Conservation (phyloP, 2,888 invertebrate species). For the Stenolophus ochropezus region DNA sequence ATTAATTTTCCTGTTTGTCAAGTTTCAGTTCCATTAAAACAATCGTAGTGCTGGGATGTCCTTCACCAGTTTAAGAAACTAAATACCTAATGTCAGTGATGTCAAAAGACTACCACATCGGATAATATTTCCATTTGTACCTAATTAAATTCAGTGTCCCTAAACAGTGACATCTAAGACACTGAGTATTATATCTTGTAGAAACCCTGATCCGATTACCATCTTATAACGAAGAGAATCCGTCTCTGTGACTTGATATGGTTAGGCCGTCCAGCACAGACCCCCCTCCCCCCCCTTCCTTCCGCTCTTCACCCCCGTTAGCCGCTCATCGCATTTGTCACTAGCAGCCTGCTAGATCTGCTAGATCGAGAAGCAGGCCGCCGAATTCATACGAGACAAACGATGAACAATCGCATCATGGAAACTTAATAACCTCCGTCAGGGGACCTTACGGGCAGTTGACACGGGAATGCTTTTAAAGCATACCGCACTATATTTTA, state of each 20-base stretch:
- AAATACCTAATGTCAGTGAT: too few relatives aligned
- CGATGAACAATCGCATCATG: constrained; percentile 32
- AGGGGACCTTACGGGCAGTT: constrained; percentile 2
- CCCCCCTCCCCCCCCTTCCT: background rate
- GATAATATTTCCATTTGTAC: too few relatives aligned
- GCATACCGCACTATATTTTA: constrained; percentile 16
- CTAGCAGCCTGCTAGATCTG: background rate
- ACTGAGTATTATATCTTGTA: too few relatives aligned
- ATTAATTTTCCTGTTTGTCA: too few relatives aligned
- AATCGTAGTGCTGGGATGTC: too few relatives aligned
- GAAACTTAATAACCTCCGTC: constrained; percentile 25
- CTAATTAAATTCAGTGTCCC: too few relatives aligned
- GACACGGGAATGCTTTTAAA: constrained; percentile 37
- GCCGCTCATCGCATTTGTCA: constrained; percentile 9
- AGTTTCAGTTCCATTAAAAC: too few relatives aligned
- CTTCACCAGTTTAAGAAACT: too few relatives aligned
- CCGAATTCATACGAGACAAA: constrained; percentile 18
- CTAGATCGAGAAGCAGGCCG: background rate
- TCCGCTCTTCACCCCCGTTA: background rate
- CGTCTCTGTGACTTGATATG: constrained; percentile 14
- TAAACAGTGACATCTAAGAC: too few relatives aligned
- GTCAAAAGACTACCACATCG: too few relatives aligned
- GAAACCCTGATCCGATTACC: too few relatives aligned
- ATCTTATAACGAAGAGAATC: too few relatives aligned
- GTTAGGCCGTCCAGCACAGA: background rate